phyloP scores from a whole-genome alignment of 2,797 vertebrate species.

The Geotrypetes seraphini region DNA sequence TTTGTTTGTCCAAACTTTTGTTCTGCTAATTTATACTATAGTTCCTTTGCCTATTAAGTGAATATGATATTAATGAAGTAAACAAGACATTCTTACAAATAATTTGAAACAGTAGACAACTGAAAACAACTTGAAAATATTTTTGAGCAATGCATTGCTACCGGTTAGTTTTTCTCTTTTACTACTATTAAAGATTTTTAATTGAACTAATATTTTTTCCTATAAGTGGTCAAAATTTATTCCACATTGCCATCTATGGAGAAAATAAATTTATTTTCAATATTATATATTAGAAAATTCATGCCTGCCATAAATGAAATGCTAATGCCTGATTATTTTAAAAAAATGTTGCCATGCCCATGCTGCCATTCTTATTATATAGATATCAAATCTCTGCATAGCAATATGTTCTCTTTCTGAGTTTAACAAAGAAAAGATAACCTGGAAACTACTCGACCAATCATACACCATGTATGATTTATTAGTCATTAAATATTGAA shows the following conservation, averaged over 20 bases:
- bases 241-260: background rate
- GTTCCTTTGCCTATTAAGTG: too few species aligned
- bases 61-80: background rate
- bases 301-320: background rate
- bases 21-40: too few species aligned
- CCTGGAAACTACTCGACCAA: slow-evolving; percentile 48
- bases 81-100: background rate
- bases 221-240: background rate
- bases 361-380: slow-evolving; percentile 37
- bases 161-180: too few species aligned
- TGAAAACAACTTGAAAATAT: background rate
- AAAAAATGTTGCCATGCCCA: slow-evolving; percentile 56
- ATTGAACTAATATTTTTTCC: too few species aligned
- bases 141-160: background rate
- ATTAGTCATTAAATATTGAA: too few species aligned
- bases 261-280: background rate
- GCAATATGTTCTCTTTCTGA: slow-evolving; percentile 22
- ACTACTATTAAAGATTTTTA: too few species aligned
- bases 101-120: background rate
- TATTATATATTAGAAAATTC: slow-evolving; percentile 1
- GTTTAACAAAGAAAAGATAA: slow-evolving; percentile 26
- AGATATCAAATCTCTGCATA: slow-evolving; percentile 19
- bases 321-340: background rate
- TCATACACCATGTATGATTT: slow-evolving; percentile 33
- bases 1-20: too few species aligned